phyloP scores from a whole-genome alignment of 2,888 invertebrate genomes.

The Drosophila percnosoma region DNA sequence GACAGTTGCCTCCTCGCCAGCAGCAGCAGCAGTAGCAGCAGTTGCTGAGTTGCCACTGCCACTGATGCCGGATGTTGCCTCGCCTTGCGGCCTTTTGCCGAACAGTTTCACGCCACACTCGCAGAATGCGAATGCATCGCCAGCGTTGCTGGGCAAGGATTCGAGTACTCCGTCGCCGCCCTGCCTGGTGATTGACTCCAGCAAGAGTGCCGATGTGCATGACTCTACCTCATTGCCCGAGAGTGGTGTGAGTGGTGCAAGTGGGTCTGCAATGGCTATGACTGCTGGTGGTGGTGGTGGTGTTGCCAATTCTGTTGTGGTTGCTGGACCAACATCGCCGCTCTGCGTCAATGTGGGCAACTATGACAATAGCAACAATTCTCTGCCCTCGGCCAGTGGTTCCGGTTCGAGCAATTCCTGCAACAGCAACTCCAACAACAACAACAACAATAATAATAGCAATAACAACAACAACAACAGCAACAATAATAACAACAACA shows the following conservation, averaged over 20 bases:
- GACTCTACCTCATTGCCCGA: conserved; percentile 80
- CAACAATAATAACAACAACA: conserved; percentile 58
- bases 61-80: conserved; percentile 38
- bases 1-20: conserved; percentile 27
- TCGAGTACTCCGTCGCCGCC: conserved; percentile 79
- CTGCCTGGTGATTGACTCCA: conserved; percentile 77
- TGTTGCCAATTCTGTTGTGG: conserved; percentile 22
- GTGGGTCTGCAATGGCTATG: conserved; percentile 16
- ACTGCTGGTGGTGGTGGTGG: conserved; percentile 11
- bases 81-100: conserved; percentile 43
- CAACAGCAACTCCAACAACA: conserved; percentile 68
- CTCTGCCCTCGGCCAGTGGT: conserved; percentile 64
- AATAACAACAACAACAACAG: conserved; percentile 59
- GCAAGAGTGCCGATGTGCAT: conserved; percentile 77
- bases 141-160: conserved; percentile 71
- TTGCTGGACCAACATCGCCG: conserved; percentile 56
- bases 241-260: conserved; percentile 37
- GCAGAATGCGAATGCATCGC: conserved; percentile 70
- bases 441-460: conserved; percentile 32
- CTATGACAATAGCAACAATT: conserved; percentile 72
- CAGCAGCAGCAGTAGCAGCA: conserved; percentile 30
- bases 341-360: conserved; percentile 71
- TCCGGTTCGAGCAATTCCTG: conserved; percentile 70
- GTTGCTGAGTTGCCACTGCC: conserved; percentile 35
- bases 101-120: conserved; percentile 70